phyloP scores from a whole-genome alignment of 2,113 vertebrate genomes.

The Calidris pugnax region DNA sequence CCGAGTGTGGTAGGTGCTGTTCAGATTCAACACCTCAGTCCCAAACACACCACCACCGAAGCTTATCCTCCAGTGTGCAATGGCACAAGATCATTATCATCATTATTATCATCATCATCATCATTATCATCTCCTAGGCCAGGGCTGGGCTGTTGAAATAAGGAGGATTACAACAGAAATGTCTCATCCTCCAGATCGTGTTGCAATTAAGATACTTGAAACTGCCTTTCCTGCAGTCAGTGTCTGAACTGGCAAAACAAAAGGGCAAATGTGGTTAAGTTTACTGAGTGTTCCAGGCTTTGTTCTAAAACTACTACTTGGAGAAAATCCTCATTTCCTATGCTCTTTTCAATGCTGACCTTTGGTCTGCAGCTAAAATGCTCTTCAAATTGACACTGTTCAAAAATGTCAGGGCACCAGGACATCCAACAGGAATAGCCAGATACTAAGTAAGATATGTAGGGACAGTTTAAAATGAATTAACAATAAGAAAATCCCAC shows the following conservation, averaged over 20 bases:
- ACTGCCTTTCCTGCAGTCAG: neutral
- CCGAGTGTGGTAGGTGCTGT: neutral
- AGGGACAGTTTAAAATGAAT: neutral
- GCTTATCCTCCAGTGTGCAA: fast-evolving
- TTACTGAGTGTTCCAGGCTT: neutral
- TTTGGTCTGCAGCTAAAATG: neutral
- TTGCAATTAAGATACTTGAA: neutral
- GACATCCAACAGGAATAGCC: neutral
- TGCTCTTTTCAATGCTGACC: neutral
- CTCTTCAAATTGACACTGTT: neutral
- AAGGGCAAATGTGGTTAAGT: neutral
- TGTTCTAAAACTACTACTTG: neutral
- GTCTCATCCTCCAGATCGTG: neutral
- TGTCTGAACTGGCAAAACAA: neutral
- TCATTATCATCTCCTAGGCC: fast-evolving
- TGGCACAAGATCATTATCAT: neutral
- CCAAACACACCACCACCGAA: neutral
- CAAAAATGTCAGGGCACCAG: neutral
- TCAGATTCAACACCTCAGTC: neutral
- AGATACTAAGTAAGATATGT: fast-evolving
- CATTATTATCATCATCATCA: neutral
- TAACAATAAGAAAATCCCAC: neutral
- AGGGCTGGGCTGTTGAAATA: neutral
- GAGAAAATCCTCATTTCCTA: neutral
- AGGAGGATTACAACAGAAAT: neutral